These are phyloP conservation scores for Drosophila peninsularis DNA, from an alignment of 2,888 invertebrate genomes.

Conservation along the genomic window DNA sequence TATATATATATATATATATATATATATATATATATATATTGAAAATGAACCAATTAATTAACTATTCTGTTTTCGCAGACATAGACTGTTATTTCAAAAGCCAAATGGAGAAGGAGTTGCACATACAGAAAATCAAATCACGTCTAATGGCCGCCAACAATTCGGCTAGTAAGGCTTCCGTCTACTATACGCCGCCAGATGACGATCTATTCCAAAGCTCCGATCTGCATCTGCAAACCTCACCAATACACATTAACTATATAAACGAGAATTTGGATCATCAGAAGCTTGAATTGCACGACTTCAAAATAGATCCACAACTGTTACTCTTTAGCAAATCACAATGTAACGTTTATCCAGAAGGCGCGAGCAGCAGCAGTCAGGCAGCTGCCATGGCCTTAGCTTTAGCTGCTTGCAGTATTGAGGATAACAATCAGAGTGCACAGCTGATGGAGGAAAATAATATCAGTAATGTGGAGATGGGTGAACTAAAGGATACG, in stretches of 20 bases:
- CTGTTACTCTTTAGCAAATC: constrained; percentile 65
- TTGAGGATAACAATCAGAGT: constrained; percentile 78
- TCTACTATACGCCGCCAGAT: constrained; percentile 91
- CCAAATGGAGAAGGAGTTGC: constrained; percentile 81
- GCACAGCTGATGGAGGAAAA: constrained; percentile 27
- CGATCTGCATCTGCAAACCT: constrained; percentile 83
- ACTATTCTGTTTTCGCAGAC: constrained; percentile 77
- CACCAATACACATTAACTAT: constrained; percentile 86
- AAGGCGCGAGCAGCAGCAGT: constrained; percentile 64
- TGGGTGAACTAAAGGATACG: constrained; percentile 74
- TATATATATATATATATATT: no score
- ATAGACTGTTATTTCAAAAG: constrained; percentile 84
- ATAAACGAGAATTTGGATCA: constrained; percentile 83
- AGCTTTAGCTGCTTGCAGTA: constrained; percentile 59
- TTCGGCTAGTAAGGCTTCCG: constrained; percentile 88
- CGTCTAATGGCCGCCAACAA: constrained; percentile 79
- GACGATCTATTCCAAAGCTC: constrained; percentile 72
- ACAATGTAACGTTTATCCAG: constrained; percentile 63
- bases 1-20: no score
- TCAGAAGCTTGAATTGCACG: constrained; percentile 70
- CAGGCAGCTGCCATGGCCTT: constrained; percentile 54
- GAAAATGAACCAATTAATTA: no score
- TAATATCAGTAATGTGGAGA: constrained; percentile 47
- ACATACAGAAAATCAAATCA: constrained; percentile 77
- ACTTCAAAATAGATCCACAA: constrained; percentile 71